These are phyloP conservation scores for Trachelus iudaicus DNA, from an alignment of 2,888 invertebrate genomes.

Conservation along the genomic window DNA sequence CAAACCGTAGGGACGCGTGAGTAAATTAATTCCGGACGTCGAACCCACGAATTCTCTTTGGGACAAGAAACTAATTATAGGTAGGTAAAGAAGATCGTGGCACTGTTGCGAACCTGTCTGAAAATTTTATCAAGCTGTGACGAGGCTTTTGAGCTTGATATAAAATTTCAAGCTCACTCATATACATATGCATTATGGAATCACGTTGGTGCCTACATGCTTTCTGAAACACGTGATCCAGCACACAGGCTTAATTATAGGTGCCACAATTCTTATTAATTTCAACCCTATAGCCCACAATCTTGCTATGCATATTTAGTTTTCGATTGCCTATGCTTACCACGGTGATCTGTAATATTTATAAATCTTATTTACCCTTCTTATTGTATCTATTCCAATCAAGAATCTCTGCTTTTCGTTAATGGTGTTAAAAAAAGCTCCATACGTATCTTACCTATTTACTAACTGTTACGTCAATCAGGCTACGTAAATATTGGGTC, in stretches of 20 bases:
- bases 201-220: neutral
- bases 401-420: neutral
- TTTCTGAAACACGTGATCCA: neutral
- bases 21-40: neutral
- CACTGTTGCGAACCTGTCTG: neutral
- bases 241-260: neutral
- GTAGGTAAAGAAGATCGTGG: neutral
- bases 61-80: neutral
- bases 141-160: neutral
- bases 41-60: neutral
- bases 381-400: neutral
- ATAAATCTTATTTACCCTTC: neutral
- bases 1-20: neutral
- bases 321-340: neutral
- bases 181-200: neutral
- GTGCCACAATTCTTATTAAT: neutral
- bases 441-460: neutral
- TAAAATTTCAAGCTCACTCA: neutral
- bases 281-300: neutral
- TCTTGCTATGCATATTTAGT: neutral
- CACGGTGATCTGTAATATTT: neutral
- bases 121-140: neutral
- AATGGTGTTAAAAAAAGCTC: neutral
- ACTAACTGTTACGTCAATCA: neutral
- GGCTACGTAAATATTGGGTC: neutral